Base-by-base conservation (phyloP, 2,888 invertebrate genomes). In the Deilephila elpenor region DNA sequence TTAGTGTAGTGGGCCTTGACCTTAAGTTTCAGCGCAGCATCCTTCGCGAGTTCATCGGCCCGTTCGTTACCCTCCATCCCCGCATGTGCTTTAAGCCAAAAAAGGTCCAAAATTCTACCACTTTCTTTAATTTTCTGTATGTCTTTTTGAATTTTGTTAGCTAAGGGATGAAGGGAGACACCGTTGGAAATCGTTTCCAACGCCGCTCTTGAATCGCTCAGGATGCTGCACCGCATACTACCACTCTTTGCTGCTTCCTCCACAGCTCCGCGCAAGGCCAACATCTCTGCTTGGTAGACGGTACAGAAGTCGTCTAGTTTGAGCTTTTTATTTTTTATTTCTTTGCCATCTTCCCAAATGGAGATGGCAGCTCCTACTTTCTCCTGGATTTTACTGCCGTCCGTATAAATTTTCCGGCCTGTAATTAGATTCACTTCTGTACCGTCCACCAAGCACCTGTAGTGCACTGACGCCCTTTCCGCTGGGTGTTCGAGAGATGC, bases 81-180 rank as follows among this genome's bases (percentile, higher is more conserved):
- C 0, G 60, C 76, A 51, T 78, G 79, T 0, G 75, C 78, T n/a
- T 73, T 75, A 0, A 79, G 70, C 79, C 79, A 78, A 64, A 71
- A 74, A 4, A 80, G 44, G 0, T 51, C 0, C 0, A 74, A 4
- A 14, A 1, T 34, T 72, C 70, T 70, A 0, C 62, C 56, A 1
- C 4, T 5, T 25, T 32, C 29, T 0, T 2, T 53, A 6, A 59
- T 19, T 4, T n/a, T 19, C 14, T 20, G n/a, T 1, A 75, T 2
- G 19, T 71, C 32, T 37, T 56, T 20, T 1, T 34, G 51, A 11
- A 60, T 73, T 17, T 19, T 2, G 3, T 51, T 3, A 0, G 70
- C 72, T 4, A 72, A 11, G 0, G 37, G 25, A 14, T 72, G 37
- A 25, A 14, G 29, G 20, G 34, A 11, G 5, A 29, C 20, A 11